Evolutionary conservation across 23 tunicate genomes (phyloP), one percentile per base, ranked within the genome.

Genomic region (Styela clava): DNA sequence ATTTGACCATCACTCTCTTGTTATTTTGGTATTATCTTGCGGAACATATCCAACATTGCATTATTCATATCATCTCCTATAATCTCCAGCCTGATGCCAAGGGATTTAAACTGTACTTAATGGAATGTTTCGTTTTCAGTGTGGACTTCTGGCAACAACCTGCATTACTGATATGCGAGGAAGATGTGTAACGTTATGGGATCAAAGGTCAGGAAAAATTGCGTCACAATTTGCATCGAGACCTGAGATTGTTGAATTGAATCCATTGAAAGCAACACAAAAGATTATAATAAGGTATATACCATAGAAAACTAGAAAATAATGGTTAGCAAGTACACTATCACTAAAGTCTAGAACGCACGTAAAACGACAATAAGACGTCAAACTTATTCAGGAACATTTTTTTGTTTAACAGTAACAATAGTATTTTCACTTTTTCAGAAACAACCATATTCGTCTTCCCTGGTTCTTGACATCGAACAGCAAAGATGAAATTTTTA

Each of bases 381-480:
- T n/a, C n/a, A n/a, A n/a, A n/a, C n/a, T n/a, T 61, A 61, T 61
- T 23, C n/a, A 21, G n/a, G n/a, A 21, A 61, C n/a, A 21, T 61
- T 61, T 23, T 22, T 61, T 61, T 61, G 22, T 21, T 61, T 0
- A 56, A 61, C 64, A 21, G 64, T 61, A 21, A 22, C n/a, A n/a
- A n/a, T n/a, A n/a, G n/a, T n/a, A n/a, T 34, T 31, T 34, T 19
- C 2, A 68, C 19, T 35, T 78, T 64, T 69, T 24, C 82, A 91
- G 97, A 71, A 76, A 81, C 79, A 62, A 78, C 21, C 90, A 91
- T 68, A 74, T 91, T 21, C 76, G 97, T 20, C 63, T 86, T 69
- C 97, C 97, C 16, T 91, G 97, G 97, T 91, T 91, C 32, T 61
- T 91, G 16, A 81, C 97, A 16, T 74, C 97, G 2, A 88, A 91